Evolutionary conservation across 2,888 invertebrate genomes (phyloP).

Genomic region (Mycalesis mineus): DNA sequence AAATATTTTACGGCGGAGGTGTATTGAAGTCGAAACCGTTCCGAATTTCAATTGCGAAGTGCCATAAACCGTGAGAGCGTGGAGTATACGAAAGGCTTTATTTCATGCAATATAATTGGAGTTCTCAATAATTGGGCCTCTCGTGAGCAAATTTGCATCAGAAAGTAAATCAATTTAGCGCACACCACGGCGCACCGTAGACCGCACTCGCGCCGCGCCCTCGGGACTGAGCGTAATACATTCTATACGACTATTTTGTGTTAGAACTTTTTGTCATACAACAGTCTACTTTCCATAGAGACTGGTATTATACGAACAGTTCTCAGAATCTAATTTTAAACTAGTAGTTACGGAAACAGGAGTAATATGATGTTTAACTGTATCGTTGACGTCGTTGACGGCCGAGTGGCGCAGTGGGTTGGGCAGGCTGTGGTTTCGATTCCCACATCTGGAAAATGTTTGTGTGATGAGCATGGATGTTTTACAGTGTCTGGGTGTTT

Average conservation of each 20-base stretch:
- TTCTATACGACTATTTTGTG: neutral
- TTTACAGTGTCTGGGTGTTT: no score
- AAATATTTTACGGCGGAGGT: neutral
- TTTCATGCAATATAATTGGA: constrained; percentile 22
- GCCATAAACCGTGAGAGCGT: constrained; percentile 2
- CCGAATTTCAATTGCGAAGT: constrained; percentile 4
- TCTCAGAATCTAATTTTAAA: no score
- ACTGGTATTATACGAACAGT: no score
- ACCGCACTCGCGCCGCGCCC: neutral
- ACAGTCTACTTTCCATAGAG: neutral
- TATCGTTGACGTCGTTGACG: no score
- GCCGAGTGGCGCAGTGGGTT: no score
- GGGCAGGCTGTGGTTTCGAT: no score
- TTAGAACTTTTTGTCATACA: neutral
- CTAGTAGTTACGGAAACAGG: no score
- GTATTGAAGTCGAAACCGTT: neutral
- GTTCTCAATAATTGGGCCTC: constrained; percentile 31
- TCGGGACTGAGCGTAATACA: neutral
- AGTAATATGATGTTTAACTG: no score
- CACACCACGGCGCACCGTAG: constrained; percentile 7
- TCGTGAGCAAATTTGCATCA: constrained; percentile 39
- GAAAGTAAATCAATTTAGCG: constrained; percentile 37
- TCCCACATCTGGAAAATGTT: no score
- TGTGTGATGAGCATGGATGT: no score
- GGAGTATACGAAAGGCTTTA: constrained; percentile 3